Conservation (phyloP, 2,113 vertebrate genomes). For the Propithecus coquereli region DNA sequence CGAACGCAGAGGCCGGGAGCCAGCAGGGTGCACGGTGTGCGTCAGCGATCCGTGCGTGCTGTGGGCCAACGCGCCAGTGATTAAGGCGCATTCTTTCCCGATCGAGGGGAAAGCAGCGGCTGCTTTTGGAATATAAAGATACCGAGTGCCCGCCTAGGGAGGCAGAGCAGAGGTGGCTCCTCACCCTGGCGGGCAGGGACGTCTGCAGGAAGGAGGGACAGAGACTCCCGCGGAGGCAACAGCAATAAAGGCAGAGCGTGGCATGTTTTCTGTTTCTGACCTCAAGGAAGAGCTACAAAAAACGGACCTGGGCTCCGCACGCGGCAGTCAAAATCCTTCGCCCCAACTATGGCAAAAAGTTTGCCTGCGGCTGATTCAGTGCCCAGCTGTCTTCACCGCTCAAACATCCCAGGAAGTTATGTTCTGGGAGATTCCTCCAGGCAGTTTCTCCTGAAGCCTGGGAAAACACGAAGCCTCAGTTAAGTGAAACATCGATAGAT, state of each 20-base stretch:
- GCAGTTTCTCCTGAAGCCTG: background rate
- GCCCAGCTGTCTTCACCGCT: background rate
- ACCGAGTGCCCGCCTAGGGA: no score
- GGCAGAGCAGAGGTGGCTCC: no score
- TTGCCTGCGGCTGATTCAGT: background rate
- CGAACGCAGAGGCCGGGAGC: background rate
- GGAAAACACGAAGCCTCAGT: background rate
- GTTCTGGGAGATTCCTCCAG: background rate
- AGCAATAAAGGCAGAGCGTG: no score
- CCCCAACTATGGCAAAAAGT: background rate
- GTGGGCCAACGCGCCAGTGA: background rate
- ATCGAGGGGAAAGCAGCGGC: background rate
- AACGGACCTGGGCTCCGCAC: background rate
- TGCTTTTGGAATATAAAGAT: no score
- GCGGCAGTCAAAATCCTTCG: background rate
- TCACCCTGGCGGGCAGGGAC: background rate
- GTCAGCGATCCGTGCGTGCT: background rate
- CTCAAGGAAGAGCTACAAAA: background rate
- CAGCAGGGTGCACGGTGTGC: background rate
- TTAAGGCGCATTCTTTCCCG: background rate
- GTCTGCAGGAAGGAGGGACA: background rate
- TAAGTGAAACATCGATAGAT: background rate
- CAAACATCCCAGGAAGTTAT: background rate
- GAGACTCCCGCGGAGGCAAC: background rate
- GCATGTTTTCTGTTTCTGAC: background rate